Conservation (phyloP, 2,888 invertebrate genomes). For the Ganaspis brasiliensis region DNA sequence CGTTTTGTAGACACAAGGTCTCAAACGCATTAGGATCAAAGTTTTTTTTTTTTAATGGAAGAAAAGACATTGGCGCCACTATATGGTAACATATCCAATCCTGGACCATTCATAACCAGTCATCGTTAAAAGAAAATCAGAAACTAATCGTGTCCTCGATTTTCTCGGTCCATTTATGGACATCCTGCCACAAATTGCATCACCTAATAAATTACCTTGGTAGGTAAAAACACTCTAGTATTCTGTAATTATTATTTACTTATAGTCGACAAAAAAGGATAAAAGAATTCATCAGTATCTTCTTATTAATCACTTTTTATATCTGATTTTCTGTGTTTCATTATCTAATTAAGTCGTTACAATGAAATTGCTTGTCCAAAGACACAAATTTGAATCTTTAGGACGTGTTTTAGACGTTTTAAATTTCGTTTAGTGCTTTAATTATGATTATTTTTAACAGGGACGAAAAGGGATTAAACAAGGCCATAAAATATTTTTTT, state of each 20-base stretch:
- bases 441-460: no score
- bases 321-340: neutral
- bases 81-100: slow-evolving; percentile 67
- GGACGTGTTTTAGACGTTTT: no score
- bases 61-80: slow-evolving; percentile 71
- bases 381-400: neutral
- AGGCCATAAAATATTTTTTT: no score
- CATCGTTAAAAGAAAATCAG: slow-evolving; percentile 49
- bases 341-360: neutral
- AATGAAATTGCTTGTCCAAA: neutral
- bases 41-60: slow-evolving; percentile 70
- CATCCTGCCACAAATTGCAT: slow-evolving; percentile 39
- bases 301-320: slow-evolving; percentile 22
- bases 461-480: no score
- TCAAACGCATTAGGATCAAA: slow-evolving; percentile 67
- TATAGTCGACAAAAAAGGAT: neutral
- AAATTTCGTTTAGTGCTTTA: no score
- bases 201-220: slow-evolving; percentile 24
- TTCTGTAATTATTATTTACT: slow-evolving; percentile 23
- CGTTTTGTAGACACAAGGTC: slow-evolving; percentile 27
- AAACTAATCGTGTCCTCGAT: slow-evolving; percentile 54
- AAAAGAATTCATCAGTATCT: neutral
- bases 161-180: slow-evolving; percentile 51
- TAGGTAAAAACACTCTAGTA: neutral
- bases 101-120: slow-evolving; percentile 72